Evolutionary conservation across 2,113 vertebrate species (phyloP).

Genomic region (Microtus montanus): DNA sequence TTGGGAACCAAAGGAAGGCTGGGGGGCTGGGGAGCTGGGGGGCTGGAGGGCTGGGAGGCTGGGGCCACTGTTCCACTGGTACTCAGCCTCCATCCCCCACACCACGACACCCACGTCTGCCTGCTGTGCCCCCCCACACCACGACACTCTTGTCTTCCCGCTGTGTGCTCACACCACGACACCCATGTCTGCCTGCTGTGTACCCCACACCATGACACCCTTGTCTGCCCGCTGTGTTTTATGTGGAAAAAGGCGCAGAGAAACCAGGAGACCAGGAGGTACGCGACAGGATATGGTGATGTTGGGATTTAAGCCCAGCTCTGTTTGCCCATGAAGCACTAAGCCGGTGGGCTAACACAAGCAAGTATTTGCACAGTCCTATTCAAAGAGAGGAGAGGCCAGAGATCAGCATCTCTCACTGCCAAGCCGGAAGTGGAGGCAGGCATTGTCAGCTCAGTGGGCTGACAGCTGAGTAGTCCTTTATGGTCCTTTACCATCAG

Average conservation of each 20-base stretch:
- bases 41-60: too few species aligned
- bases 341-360: not conserved
- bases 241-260: not conserved
- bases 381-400: not conserved
- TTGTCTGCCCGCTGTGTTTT: not conserved
- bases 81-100: not conserved
- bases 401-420: not conserved
- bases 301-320: not conserved
- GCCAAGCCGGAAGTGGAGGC: not conserved
- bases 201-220: not conserved
- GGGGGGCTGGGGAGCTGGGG: too few species aligned
- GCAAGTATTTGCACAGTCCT: not conserved
- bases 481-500: not conserved
- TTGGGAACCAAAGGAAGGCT: not conserved
- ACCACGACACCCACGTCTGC: not conserved
- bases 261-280: not conserved
- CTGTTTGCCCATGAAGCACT: not conserved
- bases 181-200: not conserved
- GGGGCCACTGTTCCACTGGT: too few species aligned
- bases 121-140: not conserved
- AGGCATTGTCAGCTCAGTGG: not conserved
- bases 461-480: not conserved
- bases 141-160: not conserved
- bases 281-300: too few species aligned
- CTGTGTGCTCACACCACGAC: too few species aligned